Percentiles rank a stretch among this genome's conserved stretches.
Evolutionary conservation across 2,888 invertebrate species (phyloP).

Genomic region (Arrhopalites spinosus): DNA sequence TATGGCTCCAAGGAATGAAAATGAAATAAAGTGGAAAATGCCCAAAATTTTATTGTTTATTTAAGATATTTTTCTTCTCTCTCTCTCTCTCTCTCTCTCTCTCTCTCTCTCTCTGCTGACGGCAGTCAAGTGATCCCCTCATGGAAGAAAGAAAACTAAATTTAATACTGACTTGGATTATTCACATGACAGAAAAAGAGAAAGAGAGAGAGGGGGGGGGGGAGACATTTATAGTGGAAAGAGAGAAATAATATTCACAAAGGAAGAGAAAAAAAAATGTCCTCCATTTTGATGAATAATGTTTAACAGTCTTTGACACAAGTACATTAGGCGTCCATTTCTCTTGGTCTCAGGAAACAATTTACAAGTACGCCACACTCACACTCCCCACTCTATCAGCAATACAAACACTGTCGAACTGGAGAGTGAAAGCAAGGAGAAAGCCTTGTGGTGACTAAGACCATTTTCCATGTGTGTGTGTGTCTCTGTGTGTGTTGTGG

Average conservation of each 20-base stretch:
- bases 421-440: background rate
- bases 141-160: background rate
- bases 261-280: slow-evolving; percentile 3
- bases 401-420: background rate
- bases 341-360: background rate
- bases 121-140: background rate
- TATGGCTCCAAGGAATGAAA: too few relatives aligned
- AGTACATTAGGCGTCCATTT: background rate
- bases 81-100: too few relatives aligned
- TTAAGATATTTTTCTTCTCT: too few relatives aligned
- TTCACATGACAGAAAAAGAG: background rate
- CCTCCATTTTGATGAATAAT: background rate
- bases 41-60: too few relatives aligned
- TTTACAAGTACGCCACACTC: background rate
- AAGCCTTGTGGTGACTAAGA: background rate
- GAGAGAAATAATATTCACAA: slow-evolving; percentile 1
- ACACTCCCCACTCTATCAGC: background rate
- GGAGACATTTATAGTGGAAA: too few relatives aligned
- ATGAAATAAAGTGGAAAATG: too few relatives aligned
- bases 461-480: background rate
- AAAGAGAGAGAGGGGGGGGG: background rate
- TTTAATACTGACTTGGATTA: background rate
- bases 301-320: background rate
- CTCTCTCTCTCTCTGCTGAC: too few relatives aligned
- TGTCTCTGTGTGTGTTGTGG: background rate